Evolutionary conservation across 2,113 vertebrate species (phyloP).

Genomic region (Parus major): DNA sequence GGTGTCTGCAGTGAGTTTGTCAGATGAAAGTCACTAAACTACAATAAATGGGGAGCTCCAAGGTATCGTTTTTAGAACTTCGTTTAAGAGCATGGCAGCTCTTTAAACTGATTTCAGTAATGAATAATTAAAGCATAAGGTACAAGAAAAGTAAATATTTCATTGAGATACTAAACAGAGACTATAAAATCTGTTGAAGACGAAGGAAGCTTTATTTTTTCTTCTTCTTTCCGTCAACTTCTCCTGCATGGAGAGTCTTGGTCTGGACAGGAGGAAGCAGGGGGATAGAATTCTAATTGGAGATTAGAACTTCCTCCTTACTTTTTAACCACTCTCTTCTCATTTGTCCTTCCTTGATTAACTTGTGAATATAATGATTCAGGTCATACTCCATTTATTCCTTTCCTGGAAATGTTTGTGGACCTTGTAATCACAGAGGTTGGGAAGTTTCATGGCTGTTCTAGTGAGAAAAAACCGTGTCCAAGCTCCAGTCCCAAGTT

Average conservation of each 20-base stretch:
- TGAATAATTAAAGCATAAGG: slow-evolving; percentile 58
- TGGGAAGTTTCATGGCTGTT: neutral
- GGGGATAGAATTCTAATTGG: neutral
- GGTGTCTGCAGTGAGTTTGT: neutral
- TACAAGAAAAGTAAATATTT: slow-evolving; percentile 54
- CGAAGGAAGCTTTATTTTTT: neutral
- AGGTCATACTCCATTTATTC: neutral
- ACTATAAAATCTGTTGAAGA: neutral
- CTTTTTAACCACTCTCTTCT: neutral
- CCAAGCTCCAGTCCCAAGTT: neutral
- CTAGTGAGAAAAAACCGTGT: neutral
- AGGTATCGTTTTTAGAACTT: neutral
- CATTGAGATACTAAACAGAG: slow-evolving; percentile 55
- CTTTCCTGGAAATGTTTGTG: neutral
- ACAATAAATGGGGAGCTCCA: neutral
- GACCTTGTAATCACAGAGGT: neutral
- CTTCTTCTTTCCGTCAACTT: rapidly evolving
- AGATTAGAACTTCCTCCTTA: neutral
- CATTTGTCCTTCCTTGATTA: neutral
- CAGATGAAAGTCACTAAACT: neutral
- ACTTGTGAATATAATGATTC: neutral
- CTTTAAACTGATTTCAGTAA: slow-evolving; percentile 22
- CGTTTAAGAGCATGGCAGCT: slow-evolving; percentile 13
- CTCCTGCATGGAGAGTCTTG: neutral
- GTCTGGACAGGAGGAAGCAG: neutral